A percentile compares a stretch with the other conserved stretches of the same genome.
These are phyloP conservation scores for Clinocottus analis DNA, from an alignment of 2,113 vertebrate species.

Conservation along the genomic window DNA sequence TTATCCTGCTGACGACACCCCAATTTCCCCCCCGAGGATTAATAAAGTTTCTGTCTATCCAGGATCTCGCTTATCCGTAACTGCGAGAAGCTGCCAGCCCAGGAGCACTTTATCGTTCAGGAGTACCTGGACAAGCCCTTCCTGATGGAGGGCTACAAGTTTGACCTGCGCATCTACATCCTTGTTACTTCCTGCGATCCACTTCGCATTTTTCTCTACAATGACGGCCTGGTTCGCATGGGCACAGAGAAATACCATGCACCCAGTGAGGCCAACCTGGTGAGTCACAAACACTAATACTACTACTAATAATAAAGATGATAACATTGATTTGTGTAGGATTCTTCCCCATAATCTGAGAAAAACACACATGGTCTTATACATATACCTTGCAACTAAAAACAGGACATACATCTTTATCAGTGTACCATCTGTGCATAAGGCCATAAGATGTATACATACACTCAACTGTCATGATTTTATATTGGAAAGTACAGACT, in stretches of 20 bases:
- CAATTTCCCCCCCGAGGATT: constrained; percentile 73
- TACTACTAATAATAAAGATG: not conserved
- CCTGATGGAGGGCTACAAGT: constrained; percentile 99
- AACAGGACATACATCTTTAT: constrained; percentile 6
- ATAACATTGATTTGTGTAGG: not conserved
- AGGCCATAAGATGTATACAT: constrained; percentile 11
- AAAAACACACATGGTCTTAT: not conserved
- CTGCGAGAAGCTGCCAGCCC: constrained; percentile 95
- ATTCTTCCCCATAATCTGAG: not conserved
- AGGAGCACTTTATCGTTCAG: constrained; percentile 98
- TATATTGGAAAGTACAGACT: not conserved
- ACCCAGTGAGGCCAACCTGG: constrained; percentile 96
- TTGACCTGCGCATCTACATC: constrained; percentile 97
- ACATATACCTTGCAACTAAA: not conserved
- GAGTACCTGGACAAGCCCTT: constrained; percentile 99
- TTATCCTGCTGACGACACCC: constrained; percentile 69
- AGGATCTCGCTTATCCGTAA: constrained; percentile 98
- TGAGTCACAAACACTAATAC: constrained; percentile 78
- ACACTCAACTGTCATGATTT: not conserved
- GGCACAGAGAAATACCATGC: constrained; percentile 97
- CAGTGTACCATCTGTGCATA: constrained; percentile 8
- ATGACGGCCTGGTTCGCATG: constrained; percentile 97
- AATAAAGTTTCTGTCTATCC: constrained; percentile 75
- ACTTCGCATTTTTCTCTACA: constrained; percentile 96
- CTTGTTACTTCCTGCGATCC: constrained; percentile 98